Evolutionary conservation across 1,140 invertebrate genomes (phyloP), one percentile per base, ranked within the genome.

Genomic region (Cheumatopsyche charites): DNA sequence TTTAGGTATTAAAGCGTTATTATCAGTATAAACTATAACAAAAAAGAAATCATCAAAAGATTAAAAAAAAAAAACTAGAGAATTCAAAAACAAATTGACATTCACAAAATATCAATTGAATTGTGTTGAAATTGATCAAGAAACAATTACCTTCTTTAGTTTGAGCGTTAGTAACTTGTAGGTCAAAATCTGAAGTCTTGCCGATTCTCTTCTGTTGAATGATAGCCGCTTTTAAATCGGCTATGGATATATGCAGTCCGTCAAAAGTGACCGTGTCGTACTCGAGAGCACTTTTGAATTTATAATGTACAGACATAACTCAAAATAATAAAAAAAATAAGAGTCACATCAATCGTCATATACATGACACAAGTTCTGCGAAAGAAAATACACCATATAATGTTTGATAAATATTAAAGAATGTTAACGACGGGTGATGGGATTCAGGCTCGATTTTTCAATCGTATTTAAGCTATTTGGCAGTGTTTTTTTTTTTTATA

Each of bases 221-320:
- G 75, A 99, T 98, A 49, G 93, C 90, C 78, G 94, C 93, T 83
- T 98, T 98, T 62, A 98, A 86, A 81, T 99, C 97, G 19, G 89
- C 90, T 74, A 98, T 91, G 52, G 95, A 96, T 79, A 99, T 98
- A 80, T 97, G 93, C 29, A 98, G 86, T 49, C 96, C 96, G 89
- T 99, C 97, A 81, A 99, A 98, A 19, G 94, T 96, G 52, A 98
- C 91, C 3, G 96, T 97, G 80, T 98, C 95, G 85, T 92, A 97
- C 79, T 97, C 93, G 77, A 96, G 87, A 62, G 94, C 92, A 78
- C 94, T 96, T 86, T 98, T 98, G 81, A 99, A 98, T 84, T 98
- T 98, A 84, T 98, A 99, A 84, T 98, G 96, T 71, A 99, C 94
- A 78, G 95, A 98, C 91, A 97, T 97, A 78, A 81, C 81, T 70